These are phyloP conservation scores for Probosciger aterrimus DNA, from an alignment of 2,113 vertebrate genomes.

Conservation along the genomic window DNA sequence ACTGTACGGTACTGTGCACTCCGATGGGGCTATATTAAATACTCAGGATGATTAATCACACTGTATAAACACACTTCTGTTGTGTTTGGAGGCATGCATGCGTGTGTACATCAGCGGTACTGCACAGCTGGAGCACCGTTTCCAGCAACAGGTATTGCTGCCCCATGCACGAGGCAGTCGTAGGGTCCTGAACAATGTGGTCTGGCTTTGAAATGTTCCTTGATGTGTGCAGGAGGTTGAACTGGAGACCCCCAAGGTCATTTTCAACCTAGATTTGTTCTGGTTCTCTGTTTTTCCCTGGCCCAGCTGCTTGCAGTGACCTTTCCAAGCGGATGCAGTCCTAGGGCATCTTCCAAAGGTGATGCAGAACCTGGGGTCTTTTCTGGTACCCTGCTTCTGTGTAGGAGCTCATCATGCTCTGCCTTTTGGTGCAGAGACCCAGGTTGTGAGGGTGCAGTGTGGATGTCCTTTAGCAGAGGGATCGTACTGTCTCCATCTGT, in stretches of 20 bases:
- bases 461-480: background rate
- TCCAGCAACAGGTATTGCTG: background rate
- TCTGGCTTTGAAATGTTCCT: background rate
- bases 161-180: accelerated
- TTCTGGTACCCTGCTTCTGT: background rate
- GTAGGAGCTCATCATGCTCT: background rate
- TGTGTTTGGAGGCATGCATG: background rate
- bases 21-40: constrained; percentile 25
- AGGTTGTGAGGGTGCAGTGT: background rate
- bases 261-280: background rate
- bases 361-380: background rate
- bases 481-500: background rate
- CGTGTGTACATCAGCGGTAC: accelerated
- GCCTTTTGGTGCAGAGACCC: accelerated
- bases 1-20: background rate
- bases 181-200: accelerated
- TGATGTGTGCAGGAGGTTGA: background rate
- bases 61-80: background rate
- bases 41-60: constrained; percentile 13
- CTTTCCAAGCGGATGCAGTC: accelerated
- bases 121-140: accelerated
- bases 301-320: background rate
- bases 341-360: background rate
- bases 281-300: background rate
- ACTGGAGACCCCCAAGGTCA: background rate